Percentiles rank a stretch among this genome's conserved stretches.
phyloP scores from a whole-genome alignment of 2,113 vertebrate genomes.

The Gopherus evgoodei region DNA sequence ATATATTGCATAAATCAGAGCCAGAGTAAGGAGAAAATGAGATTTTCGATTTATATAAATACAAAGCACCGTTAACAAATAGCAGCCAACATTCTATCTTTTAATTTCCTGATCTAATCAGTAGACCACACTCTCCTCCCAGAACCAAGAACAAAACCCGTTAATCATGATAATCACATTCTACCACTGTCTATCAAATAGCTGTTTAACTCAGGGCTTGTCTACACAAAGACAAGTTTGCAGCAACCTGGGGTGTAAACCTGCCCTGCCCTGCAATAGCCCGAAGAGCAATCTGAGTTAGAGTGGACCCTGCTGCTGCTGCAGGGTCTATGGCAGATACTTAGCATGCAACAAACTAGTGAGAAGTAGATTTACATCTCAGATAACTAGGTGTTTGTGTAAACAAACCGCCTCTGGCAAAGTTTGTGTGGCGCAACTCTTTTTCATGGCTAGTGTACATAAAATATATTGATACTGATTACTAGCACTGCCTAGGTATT shows the following conservation, averaged over 20 bases:
- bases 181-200: not conserved
- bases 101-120: not conserved
- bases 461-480: not conserved
- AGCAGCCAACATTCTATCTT: not conserved
- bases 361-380: not conserved
- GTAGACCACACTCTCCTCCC: rapidly evolving
- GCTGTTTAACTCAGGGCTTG: not conserved
- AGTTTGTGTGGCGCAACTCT: not conserved
- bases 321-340: not conserved
- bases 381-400: not conserved
- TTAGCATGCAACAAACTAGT: not conserved
- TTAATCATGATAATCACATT: rapidly evolving
- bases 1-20: not conserved
- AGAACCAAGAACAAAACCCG: not conserved
- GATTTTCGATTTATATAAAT: not conserved
- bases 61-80: not conserved
- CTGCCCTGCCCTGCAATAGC: not conserved
- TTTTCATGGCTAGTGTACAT: not conserved
- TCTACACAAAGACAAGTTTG: not conserved
- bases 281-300: not conserved
- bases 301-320: too few relatives aligned
- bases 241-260: not conserved
- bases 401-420: not conserved
- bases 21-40: not conserved
- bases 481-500: not conserved